Conservation (phyloP, 1,140 invertebrate genomes). For the Drosophila pandora region DNA sequence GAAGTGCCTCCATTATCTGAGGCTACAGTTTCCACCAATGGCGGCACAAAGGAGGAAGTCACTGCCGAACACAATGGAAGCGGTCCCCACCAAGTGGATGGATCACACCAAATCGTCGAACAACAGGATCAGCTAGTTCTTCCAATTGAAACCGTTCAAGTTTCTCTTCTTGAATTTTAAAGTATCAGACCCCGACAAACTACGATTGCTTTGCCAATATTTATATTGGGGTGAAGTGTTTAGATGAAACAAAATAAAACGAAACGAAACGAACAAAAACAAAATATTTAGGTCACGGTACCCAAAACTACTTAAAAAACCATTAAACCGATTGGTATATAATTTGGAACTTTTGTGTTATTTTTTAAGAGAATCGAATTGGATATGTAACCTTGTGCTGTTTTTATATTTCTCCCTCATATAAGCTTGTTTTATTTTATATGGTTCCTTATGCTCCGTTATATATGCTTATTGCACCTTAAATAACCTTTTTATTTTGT, state of each 20-base stretch:
- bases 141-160: conserved; percentile 27
- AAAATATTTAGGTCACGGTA: not conserved
- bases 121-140: conserved; percentile 22
- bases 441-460: conserved; percentile 68
- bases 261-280: not conserved
- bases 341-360: not conserved
- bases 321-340: not conserved
- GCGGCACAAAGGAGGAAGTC: conserved; percentile 21
- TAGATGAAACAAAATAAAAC: conserved; percentile 10
- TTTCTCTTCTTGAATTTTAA: conserved; percentile 63
- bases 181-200: conserved; percentile 11
- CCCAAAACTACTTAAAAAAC: not conserved
- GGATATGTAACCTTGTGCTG: conserved; percentile 32
- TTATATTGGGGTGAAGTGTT: conserved; percentile 69
- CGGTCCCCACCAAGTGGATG: conserved; percentile 37
- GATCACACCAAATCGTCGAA: conserved; percentile 28
- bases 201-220: conserved; percentile 73
- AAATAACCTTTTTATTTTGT: conserved; percentile 27
- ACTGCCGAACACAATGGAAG: conserved; percentile 46
- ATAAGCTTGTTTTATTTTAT: conserved; percentile 39
- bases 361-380: conserved; percentile 34
- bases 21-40: conserved; percentile 36
- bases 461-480: conserved; percentile 58
- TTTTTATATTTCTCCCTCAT: conserved; percentile 30
- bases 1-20: conserved; percentile 1